phyloP scores from a whole-genome alignment of 2,888 invertebrate genomes.

The Artemia sp. region DNA sequence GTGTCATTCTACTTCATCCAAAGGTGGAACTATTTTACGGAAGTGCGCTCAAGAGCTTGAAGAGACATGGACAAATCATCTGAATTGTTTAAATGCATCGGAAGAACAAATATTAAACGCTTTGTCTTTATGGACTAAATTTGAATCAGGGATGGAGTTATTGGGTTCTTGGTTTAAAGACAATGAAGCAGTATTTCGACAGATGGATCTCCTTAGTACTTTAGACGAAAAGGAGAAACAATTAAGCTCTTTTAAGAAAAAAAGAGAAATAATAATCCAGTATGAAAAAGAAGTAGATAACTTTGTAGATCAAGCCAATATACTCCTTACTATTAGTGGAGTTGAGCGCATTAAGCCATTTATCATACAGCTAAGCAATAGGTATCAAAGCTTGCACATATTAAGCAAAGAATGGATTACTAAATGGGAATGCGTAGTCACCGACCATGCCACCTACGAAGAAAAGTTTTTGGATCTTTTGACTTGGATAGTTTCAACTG shows the following conservation, averaged over 20 bases:
- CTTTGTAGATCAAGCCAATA: slow-evolving; percentile 76
- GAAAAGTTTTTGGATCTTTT: slow-evolving; percentile 55
- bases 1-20: slow-evolving; percentile 58
- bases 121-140: slow-evolving; percentile 65
- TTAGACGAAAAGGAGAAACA: slow-evolving; percentile 61
- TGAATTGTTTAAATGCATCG: slow-evolving; percentile 35
- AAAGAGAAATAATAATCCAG: slow-evolving; percentile 53
- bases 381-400: slow-evolving; percentile 57
- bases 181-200: slow-evolving; percentile 65
- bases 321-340: slow-evolving; percentile 60
- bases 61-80: slow-evolving; percentile 46
- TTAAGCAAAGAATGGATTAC: slow-evolving; percentile 69
- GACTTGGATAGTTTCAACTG: slow-evolving; percentile 58
- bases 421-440: slow-evolving; percentile 62
- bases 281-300: slow-evolving; percentile 71
- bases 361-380: slow-evolving; percentile 69
- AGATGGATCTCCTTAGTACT: slow-evolving; percentile 63
- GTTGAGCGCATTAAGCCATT: slow-evolving; percentile 69
- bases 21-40: slow-evolving; percentile 53
- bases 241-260: slow-evolving; percentile 49
- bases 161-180: slow-evolving; percentile 71
- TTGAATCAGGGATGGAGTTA: slow-evolving; percentile 60
- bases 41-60: slow-evolving; percentile 53
- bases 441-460: slow-evolving; percentile 61
- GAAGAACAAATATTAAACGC: slow-evolving; percentile 56